Evolutionary conservation across 2,797 vertebrate species (phyloP).

Genomic region (Fistularia commersonii): DNA sequence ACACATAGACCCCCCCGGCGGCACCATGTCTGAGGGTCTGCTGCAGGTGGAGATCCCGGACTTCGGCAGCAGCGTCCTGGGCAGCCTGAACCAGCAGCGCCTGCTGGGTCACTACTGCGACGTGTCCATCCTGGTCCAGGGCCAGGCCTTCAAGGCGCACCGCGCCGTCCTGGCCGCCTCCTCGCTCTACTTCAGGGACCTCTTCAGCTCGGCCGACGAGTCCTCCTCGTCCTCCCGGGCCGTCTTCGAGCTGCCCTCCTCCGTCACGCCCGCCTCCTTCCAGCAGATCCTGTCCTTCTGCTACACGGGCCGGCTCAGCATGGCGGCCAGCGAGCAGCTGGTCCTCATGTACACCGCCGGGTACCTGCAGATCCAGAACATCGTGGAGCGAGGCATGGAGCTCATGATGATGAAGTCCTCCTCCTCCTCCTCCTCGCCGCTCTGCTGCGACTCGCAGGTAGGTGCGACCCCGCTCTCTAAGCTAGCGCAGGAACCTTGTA

Average conservation of each 20-base stretch:
- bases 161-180: conserved; percentile 94
- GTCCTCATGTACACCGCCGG: conserved; percentile 99
- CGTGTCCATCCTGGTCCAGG: conserved; percentile 92
- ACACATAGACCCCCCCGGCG: conserved; percentile 39
- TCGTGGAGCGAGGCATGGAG: conserved; percentile 96
- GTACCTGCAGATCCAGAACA: conserved; percentile 99
- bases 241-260: conserved; percentile 94
- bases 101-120: conserved; percentile 97
- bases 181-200: conserved; percentile 97
- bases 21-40: conserved; percentile 95
- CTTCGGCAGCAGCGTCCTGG: conserved; percentile 95
- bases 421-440: conserved; percentile 46
- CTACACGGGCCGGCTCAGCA: conserved; percentile 97
- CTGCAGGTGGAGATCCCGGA: conserved; percentile 99
- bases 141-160: conserved; percentile 97
- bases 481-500: conserved; percentile 78
- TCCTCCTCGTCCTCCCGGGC: conserved; percentile 85
- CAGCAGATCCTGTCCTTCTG: conserved; percentile 98
- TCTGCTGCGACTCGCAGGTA: conserved; percentile 97
- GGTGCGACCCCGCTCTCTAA: neutral
- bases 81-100: conserved; percentile 95
- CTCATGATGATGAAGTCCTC: conserved; percentile 97
- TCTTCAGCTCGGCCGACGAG: too few species aligned
- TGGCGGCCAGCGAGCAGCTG: conserved; percentile 98
- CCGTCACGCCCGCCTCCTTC: conserved; percentile 93